phyloP scores from a whole-genome alignment of 2,797 vertebrate species.

The Aselliscus stoliczkanus region DNA sequence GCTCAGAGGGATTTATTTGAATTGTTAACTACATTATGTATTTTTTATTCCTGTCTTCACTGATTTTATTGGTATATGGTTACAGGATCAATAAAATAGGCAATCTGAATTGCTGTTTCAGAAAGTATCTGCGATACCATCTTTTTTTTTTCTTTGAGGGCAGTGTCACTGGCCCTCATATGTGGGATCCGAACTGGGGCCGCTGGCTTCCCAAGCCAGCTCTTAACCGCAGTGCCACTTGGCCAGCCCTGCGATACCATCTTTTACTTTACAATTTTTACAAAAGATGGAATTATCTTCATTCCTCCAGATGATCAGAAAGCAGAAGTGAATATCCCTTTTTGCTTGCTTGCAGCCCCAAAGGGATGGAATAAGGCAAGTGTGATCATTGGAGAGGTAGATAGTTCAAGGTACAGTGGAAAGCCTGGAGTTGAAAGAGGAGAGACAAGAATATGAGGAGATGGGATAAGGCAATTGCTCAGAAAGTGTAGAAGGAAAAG shows the following conservation, averaged over 20 bases:
- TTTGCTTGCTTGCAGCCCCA: conserved; percentile 12
- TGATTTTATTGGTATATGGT: conserved; percentile 13
- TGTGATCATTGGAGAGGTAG: background rate
- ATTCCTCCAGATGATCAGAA: background rate
- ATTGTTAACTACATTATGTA: conserved; percentile 20
- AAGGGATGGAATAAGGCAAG: background rate
- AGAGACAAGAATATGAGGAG: background rate
- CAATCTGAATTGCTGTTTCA: background rate
- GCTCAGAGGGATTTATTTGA: conserved; percentile 26
- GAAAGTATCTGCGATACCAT: background rate
- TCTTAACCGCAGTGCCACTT: no score
- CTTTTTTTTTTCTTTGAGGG: no score
- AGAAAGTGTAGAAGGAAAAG: background rate
- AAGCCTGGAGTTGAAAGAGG: background rate
- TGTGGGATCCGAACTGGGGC: no score
- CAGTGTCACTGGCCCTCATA: no score
- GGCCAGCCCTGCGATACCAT: background rate
- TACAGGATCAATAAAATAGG: conserved; percentile 19
- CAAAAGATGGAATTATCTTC: background rate
- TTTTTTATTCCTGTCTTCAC: background rate
- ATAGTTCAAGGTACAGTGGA: background rate
- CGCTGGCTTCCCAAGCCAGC: no score
- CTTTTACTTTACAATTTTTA: background rate
- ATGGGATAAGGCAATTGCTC: background rate
- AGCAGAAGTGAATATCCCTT: background rate